Evolutionary conservation across 2,888 invertebrate genomes (phyloP), one percentile per base, ranked within the genome.

Genomic region (Caenorhabditis becei): DNA sequence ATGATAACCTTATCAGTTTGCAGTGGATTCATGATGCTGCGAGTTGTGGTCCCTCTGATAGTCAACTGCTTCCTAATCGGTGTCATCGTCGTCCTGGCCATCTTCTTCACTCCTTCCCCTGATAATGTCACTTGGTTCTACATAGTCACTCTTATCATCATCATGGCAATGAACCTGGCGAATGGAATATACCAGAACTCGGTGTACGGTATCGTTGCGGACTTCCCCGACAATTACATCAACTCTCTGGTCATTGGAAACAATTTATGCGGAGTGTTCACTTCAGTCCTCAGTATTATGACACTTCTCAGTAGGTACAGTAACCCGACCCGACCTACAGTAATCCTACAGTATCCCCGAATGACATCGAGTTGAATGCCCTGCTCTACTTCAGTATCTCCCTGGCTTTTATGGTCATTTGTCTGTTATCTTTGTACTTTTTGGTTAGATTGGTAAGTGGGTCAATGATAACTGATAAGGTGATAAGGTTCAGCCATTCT

Each of bases 381-480:
- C 96, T 98, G 88, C 97, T 97, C 92, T 99, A 97, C 92, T 99
- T 99, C 92, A 95, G 97, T 82, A 95, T 95, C 0, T 97, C 98
- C 28, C 94, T 98, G 89, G 94, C 97, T 85, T 94, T 97, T 67
- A 93, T 99, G 54, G 93, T 98, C 53, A 93, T 96, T 0, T 97
- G 97, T 91, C 96, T 98, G 90, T 96, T 97, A 92, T 96, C 97
- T 0, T 97, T 97, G 92, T 97, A 97, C 92, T 95, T 96, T 26
- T 93, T 97, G 87, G 97, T 97, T 4, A 93, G 96, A 75, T 96
- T 96, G 92, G 97, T 97, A 93, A 95, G 63, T 41, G 7, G n/a
- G n/a, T n/a, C n/a, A n/a, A 11, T 41, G 7, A 41, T 11, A 41
- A n/a, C 11, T 41, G 14, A 11, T 41, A 11, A 26, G n/a, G 11